phyloP scores from a whole-genome alignment of 2,888 invertebrate species.

The Cenopis cana region DNA sequence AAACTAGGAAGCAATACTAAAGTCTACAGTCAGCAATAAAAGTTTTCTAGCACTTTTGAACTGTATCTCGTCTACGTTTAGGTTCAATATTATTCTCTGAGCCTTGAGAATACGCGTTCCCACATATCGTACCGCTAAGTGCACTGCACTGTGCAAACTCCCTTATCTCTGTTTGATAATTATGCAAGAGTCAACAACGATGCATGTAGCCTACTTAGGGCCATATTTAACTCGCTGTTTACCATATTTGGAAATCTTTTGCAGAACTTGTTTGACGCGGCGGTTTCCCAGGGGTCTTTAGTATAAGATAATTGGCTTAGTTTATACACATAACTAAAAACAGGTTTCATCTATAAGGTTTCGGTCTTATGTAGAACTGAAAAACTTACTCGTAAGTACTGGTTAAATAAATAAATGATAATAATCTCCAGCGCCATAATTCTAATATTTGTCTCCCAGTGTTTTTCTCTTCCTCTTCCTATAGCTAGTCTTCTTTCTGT shows the following conservation, averaged over 20 bases:
- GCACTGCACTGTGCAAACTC: slow-evolving; percentile 14
- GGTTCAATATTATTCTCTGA: background rate
- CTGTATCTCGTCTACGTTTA: background rate
- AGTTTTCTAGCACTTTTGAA: background rate
- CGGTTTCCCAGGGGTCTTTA: slow-evolving; percentile 9
- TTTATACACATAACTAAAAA: background rate
- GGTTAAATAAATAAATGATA: no score
- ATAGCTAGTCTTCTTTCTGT: no score
- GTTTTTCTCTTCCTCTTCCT: no score
- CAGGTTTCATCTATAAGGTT: no score
- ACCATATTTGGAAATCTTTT: slow-evolving; percentile 36
- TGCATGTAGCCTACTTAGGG: slow-evolving; percentile 37
- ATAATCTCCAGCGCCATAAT: no score
- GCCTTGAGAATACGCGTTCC: background rate
- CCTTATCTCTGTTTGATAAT: slow-evolving; percentile 35
- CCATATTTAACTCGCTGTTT: slow-evolving; percentile 37
- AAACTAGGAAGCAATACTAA: background rate
- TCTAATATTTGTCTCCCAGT: no score
- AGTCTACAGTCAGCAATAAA: background rate
- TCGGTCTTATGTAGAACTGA: no score
- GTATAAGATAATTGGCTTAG: background rate
- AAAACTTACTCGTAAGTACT: no score
- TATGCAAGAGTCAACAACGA: slow-evolving; percentile 30
- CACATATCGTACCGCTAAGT: slow-evolving; percentile 6
- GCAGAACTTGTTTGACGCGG: slow-evolving; percentile 17